Conservation (phyloP, 2,113 vertebrate genomes). For the Campylomormyrus tamandua region DNA sequence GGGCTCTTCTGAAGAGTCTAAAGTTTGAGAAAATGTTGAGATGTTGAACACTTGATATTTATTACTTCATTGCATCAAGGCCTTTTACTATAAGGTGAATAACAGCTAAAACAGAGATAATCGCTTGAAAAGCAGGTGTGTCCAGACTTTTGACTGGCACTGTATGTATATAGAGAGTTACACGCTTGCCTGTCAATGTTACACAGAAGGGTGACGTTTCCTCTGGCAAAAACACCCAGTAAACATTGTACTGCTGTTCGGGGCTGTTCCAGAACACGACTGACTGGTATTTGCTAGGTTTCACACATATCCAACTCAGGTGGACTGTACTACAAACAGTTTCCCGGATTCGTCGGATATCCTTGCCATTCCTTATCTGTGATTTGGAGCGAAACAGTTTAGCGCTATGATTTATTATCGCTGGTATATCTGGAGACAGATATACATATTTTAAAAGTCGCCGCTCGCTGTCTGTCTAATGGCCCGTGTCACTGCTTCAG, state of each 20-base stretch:
- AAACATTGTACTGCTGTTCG: background rate
- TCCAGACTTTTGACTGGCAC: background rate
- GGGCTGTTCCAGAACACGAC: background rate
- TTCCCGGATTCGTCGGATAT: background rate
- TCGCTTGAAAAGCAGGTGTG: background rate
- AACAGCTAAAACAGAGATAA: background rate
- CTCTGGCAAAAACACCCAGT: background rate
- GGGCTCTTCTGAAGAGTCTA: background rate
- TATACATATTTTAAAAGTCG: background rate
- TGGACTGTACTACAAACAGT: background rate
- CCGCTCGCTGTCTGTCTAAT: background rate
- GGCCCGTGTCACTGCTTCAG: background rate
- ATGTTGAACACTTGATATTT: background rate
- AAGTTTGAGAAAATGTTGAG: background rate
- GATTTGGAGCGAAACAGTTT: background rate
- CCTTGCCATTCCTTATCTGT: constrained; percentile 1
- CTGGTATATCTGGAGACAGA: background rate
- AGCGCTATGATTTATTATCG: background rate
- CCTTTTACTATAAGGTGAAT: background rate
- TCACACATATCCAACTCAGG: background rate
- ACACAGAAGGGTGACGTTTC: background rate
- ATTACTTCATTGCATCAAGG: background rate
- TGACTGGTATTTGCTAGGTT: background rate
- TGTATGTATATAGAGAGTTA: background rate
- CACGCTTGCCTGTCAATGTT: background rate